Evolutionary conservation across 2,888 invertebrate genomes (phyloP), one percentile per base, ranked within the genome.

Genomic region (Vesta saturnalis): DNA sequence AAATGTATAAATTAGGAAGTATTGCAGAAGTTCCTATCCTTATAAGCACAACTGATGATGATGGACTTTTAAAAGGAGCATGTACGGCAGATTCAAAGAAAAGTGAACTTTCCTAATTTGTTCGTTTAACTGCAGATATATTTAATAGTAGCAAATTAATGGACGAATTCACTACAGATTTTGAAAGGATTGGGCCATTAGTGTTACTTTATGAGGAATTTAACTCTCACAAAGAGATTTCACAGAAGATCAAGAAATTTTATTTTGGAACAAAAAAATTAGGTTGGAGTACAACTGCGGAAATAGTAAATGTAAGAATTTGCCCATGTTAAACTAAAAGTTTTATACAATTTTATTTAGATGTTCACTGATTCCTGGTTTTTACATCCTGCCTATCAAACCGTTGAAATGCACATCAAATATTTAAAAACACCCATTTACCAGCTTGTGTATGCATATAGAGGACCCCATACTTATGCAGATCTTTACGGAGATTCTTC

Each of bases 31-130:
- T 91, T 1, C 93, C 93, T 0, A 89, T 92, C 86, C 89, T 95
- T 82, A 87, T 91, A 3, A 94, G 94, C 1, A 79, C 92, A 1
- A 94, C 89, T 43, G 87, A 88, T 5, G 88, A 92, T 64, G 94
- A 94, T 83, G 94, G 94, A 8, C 87, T 91, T 39, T 80, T 94
- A 12, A 89, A 86, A 78, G 86, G 86, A 10, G 87, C 89, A 70
- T 84, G 89, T 88, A 86, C n/a, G n/a, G n/a, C n/a, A 79, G 35
- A 1, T 22, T 49, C 43, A 43, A 1, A 12, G 2, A 43, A 12
- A 43, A 43, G 3, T 43, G 10, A 10, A 43, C 14, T 4, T 2
- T 5, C 14, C 2, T 43, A 43, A n/a, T 43, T n/a, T 12, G 2
- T 30, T 30, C 10, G 10, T 30, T 4, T 30, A n/a, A 43, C 14